Evolutionary conservation across 1,140 invertebrate species (phyloP).

Genomic region (Pectinophora gossypiella): DNA sequence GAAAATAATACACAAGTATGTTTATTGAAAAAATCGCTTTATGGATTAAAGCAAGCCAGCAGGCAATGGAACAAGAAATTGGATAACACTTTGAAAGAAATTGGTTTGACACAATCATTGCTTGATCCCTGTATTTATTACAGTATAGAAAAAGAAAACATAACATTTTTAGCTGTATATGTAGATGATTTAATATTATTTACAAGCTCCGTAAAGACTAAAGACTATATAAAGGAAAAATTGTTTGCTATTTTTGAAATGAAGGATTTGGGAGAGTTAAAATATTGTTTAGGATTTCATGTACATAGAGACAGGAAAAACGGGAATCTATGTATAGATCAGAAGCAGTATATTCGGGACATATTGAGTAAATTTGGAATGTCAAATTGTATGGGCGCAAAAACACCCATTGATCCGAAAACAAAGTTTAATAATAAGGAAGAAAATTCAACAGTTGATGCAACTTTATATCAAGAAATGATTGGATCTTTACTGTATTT

Average conservation of each 20-base stretch:
- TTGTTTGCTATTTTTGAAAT: not conserved
- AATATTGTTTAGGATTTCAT: not conserved
- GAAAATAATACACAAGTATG: not conserved
- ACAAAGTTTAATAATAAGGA: not conserved
- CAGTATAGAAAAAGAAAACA: not conserved
- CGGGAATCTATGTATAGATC: not conserved
- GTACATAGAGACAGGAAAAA: not conserved
- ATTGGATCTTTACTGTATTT: slow-evolving; percentile 1
- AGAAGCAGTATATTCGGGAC: not conserved
- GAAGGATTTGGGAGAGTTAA: not conserved
- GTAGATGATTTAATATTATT: slow-evolving; percentile 1
- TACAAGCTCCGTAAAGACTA: not conserved
- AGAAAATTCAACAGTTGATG: not conserved
- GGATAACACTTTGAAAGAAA: not conserved
- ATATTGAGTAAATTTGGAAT: not conserved
- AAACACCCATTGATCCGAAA: not conserved
- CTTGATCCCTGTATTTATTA: slow-evolving; percentile 1
- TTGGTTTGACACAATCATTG: not conserved
- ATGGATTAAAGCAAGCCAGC: slow-evolving; percentile 2
- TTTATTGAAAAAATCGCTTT: not conserved
- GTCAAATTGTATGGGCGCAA: not conserved
- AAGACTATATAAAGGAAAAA: not conserved
- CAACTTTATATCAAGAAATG: slow-evolving; percentile 4
- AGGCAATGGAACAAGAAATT: slow-evolving; percentile 2
- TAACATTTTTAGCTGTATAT: not conserved